phyloP scores from a whole-genome alignment of 2,888 invertebrate genomes.

The Diarsia rubi region DNA sequence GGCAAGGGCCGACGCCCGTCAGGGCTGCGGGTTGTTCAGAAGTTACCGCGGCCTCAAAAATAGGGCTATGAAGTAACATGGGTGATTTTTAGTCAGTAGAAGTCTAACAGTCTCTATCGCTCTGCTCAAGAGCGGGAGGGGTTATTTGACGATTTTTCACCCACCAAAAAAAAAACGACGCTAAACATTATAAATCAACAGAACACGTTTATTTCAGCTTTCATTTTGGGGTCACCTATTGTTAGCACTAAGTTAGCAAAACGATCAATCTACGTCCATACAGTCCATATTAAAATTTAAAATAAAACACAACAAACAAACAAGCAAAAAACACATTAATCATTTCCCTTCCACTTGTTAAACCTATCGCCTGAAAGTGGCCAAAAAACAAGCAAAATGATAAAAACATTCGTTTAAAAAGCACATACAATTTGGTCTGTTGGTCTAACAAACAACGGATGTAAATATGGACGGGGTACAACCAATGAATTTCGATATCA shows the following conservation, averaged over 20 bases:
- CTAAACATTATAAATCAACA: background rate
- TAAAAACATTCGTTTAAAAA: slow-evolving; percentile 39
- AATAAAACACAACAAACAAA: slow-evolving; percentile 28
- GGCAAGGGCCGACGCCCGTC: no score
- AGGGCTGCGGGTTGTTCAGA: no score
- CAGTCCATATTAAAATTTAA: background rate
- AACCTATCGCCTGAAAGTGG: slow-evolving; percentile 12
- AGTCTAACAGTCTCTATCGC: no score
- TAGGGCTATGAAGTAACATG: no score
- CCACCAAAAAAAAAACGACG: no score
- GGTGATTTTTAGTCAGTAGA: no score
- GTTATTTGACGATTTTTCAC: no score
- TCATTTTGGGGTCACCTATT: no score
- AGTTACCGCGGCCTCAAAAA: no score
- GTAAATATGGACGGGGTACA: slow-evolving; percentile 42
- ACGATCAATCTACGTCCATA: slow-evolving; percentile 7
- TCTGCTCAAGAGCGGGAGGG: no score
- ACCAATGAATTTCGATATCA: slow-evolving; percentile 56
- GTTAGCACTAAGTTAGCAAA: background rate
- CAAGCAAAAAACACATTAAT: slow-evolving; percentile 18
- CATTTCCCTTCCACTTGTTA: slow-evolving; percentile 25
- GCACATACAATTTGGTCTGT: slow-evolving; percentile 22
- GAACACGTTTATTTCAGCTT: background rate
- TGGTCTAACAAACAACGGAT: slow-evolving; percentile 40
- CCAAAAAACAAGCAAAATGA: slow-evolving; percentile 18